Percentiles rank a stretch among this genome's conserved stretches.
Evolutionary conservation across 2,797 vertebrate species (phyloP).

Genomic region (Neosalanx taihuensis): DNA sequence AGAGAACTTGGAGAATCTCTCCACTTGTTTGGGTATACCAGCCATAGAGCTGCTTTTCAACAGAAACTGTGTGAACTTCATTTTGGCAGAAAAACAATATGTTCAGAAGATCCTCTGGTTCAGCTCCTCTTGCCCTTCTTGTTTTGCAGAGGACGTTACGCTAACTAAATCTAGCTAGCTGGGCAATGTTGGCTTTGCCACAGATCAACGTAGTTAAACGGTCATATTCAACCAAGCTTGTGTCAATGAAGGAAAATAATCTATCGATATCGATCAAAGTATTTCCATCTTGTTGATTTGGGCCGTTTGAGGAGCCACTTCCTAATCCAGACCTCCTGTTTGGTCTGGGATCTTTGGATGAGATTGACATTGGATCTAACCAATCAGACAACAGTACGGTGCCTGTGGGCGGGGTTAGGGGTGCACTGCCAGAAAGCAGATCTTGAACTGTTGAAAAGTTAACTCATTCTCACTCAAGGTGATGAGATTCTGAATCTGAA

Average conservation of each 20-base stretch:
- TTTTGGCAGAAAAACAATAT: conserved; percentile 44
- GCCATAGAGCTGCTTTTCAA: conserved; percentile 68
- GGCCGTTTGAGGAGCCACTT: background rate
- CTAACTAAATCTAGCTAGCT: background rate
- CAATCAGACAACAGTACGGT: conserved; percentile 43
- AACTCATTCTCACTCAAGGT: too few species aligned
- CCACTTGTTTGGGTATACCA: conserved; percentile 82
- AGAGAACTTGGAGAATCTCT: conserved; percentile 89
- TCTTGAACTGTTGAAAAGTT: too few species aligned
- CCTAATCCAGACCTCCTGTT: conserved; percentile 1
- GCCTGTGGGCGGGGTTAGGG: conserved; percentile 8
- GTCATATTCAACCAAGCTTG: background rate
- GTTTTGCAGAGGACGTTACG: conserved; percentile 13
- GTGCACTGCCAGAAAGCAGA: background rate
- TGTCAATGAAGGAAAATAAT: background rate
- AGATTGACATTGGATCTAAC: conserved; percentile 23
- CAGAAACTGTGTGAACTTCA: conserved; percentile 80
- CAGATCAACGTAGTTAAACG: background rate
- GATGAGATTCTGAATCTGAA: too few species aligned
- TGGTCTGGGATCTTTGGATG: conserved; percentile 1
- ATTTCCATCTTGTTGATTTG: background rate
- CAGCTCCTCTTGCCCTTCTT: conserved; percentile 33
- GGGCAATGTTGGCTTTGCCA: conserved; percentile 11
- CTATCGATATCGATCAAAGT: background rate
- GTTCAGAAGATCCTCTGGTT: conserved; percentile 3